These are phyloP conservation scores for Macrostomum lignano DNA, from an alignment of 1,140 invertebrate species.

Conservation along the genomic window DNA sequence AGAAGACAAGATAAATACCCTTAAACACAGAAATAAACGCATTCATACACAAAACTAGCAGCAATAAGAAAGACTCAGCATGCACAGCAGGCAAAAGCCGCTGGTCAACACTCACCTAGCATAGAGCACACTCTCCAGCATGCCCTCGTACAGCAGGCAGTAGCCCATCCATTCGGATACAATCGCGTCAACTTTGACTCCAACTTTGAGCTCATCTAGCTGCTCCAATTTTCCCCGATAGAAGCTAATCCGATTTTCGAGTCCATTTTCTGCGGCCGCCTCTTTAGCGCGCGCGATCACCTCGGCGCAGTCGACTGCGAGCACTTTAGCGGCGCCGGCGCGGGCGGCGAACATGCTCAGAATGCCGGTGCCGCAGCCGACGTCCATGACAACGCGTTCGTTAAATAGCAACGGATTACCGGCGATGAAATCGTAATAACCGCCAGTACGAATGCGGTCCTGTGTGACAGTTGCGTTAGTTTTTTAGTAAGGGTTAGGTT, in stretches of 20 bases:
- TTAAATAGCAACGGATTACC: too few relatives aligned
- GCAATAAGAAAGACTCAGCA: too few relatives aligned
- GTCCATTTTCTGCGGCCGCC: conserved; percentile 34
- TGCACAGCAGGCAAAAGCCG: too few relatives aligned
- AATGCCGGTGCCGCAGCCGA: conserved; percentile 28
- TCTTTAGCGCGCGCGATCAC: conserved; percentile 48
- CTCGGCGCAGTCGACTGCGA: conserved; percentile 39
- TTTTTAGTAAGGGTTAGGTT: too few relatives aligned
- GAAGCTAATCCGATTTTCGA: conserved; percentile 20
- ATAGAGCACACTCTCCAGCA: conserved; percentile 25
- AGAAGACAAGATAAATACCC: too few relatives aligned
- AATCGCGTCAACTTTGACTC: conserved; percentile 21
- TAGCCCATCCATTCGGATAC: conserved; percentile 30
- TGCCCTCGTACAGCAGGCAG: conserved; percentile 27
- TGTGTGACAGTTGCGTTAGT: too few relatives aligned
- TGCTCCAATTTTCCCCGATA: conserved; percentile 25
- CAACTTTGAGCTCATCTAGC: conserved; percentile 25
- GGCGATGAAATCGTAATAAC: too few relatives aligned
- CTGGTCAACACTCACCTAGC: too few relatives aligned
- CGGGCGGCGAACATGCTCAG: conserved; percentile 30
- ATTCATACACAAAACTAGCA: too few relatives aligned
- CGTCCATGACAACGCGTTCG: conserved; percentile 36
- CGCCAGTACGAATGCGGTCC: too few relatives aligned
- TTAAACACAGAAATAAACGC: too few relatives aligned
- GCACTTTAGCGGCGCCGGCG: conserved; percentile 33